Percentiles rank a stretch among this genome's conserved stretches.
phyloP scores from a whole-genome alignment of 2,113 vertebrate genomes.

The Solenodon paradoxus region DNA sequence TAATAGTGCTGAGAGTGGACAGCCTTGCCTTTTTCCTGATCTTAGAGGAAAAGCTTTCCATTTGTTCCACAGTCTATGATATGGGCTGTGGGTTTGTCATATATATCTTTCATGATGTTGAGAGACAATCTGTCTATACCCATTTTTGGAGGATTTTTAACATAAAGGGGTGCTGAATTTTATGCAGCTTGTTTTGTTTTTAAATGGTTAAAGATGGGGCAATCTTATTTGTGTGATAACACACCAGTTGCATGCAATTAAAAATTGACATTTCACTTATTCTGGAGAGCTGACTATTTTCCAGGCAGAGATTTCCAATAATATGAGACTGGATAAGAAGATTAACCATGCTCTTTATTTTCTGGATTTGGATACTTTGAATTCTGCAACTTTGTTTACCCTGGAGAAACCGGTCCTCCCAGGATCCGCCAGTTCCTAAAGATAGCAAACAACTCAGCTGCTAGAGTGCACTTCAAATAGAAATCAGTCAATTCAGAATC shows the following conservation, averaged over 20 bases:
- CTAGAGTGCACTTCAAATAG: not conserved
- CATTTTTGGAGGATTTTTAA: too few species aligned
- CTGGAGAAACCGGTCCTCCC: not conserved
- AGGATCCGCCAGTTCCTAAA: not conserved
- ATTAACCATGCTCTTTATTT: not conserved
- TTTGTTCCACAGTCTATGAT: too few species aligned
- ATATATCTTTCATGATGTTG: too few species aligned
- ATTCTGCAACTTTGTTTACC: not conserved
- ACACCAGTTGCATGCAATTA: not conserved
- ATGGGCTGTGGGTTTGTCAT: too few species aligned
- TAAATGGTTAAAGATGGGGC: not conserved
- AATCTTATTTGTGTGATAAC: not conserved
- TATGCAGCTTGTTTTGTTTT: not conserved
- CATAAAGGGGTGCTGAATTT: too few species aligned
- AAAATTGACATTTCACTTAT: not conserved
- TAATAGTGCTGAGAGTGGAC: too few species aligned
- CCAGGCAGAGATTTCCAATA: not conserved
- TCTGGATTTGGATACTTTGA: not conserved
- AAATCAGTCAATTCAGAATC: not conserved
- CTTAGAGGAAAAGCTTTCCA: too few species aligned
- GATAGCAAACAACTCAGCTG: not conserved
- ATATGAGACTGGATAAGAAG: not conserved
- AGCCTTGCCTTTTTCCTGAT: too few species aligned
- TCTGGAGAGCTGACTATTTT: not conserved
- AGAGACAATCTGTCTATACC: too few species aligned